These are phyloP conservation scores for Notechis scutatus DNA, from an alignment of 2,113 vertebrate species.

Conservation along the genomic window DNA sequence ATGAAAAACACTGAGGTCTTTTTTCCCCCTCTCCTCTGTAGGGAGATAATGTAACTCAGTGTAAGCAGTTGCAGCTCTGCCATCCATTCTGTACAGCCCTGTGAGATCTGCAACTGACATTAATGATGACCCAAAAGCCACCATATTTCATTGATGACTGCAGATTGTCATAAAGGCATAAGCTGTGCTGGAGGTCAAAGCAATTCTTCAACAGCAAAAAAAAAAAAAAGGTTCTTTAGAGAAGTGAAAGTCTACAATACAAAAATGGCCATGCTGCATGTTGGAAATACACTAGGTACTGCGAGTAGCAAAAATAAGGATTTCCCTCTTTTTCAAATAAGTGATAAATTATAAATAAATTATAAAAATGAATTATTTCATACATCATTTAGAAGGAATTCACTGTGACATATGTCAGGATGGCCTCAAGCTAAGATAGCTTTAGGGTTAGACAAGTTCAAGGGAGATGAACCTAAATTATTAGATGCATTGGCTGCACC, in stretches of 20 bases:
- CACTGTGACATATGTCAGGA: neutral
- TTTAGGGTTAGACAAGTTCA: neutral
- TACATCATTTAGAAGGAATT: neutral
- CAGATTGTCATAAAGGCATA: constrained; percentile 22
- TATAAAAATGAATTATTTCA: neutral
- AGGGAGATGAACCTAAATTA: neutral
- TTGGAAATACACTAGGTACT: neutral
- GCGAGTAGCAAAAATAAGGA: too few relatives aligned
- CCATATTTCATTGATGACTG: constrained; percentile 23
- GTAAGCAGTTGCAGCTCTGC: neutral
- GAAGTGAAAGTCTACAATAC: neutral
- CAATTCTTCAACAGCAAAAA: constrained; percentile 12
- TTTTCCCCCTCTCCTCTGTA: neutral
- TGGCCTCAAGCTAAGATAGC: neutral
- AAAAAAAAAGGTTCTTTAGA: constrained; percentile 4
- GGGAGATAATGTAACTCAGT: neutral
- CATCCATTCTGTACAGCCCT: constrained; percentile 14
- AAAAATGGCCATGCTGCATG: constrained; percentile 1
- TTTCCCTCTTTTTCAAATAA: neutral
- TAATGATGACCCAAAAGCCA: constrained; percentile 14
- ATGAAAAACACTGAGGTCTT: neutral
- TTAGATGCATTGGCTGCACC: neutral
- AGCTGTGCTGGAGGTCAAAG: constrained; percentile 19
- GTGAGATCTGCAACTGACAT: constrained; percentile 24
- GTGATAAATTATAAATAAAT: neutral